These are phyloP conservation scores for Poecile atricapillus DNA, from an alignment of 2,113 vertebrate genomes.

Conservation along the genomic window DNA sequence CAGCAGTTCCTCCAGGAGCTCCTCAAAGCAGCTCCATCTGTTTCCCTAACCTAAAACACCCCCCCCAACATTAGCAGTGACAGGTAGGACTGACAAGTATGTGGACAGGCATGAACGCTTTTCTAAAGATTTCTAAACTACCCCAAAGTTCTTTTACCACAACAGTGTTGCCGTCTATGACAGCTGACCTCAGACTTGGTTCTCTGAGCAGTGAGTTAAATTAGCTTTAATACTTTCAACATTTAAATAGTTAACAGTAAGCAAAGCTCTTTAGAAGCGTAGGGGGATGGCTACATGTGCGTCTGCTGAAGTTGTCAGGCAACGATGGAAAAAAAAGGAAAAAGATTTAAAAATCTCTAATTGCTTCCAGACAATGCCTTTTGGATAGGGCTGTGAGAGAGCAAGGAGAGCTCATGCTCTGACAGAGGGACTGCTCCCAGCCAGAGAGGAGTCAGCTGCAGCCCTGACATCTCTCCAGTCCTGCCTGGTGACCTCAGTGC, in stretches of 20 bases:
- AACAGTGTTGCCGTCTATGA: background rate
- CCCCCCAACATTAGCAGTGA: background rate
- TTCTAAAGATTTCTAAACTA: slow-evolving; percentile 40
- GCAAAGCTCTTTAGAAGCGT: background rate
- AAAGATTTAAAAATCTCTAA: slow-evolving; percentile 24
- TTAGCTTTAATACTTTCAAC: slow-evolving; percentile 66
- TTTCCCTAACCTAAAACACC: slow-evolving; percentile 7
- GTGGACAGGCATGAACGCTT: background rate
- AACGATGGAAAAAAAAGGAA: slow-evolving; percentile 44
- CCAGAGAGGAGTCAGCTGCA: background rate
- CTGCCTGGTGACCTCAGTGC: background rate
- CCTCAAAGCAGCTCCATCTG: slow-evolving; percentile 25
- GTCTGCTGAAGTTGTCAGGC: slow-evolving; percentile 67
- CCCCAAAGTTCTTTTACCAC: slow-evolving; percentile 5
- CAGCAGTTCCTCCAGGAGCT: background rate
- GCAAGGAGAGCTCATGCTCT: background rate
- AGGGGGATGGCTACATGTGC: slow-evolving; percentile 28
- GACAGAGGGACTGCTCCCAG: background rate
- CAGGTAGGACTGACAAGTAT: slow-evolving; percentile 30
- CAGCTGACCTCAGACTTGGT: background rate
- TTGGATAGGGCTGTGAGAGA: slow-evolving; percentile 20
- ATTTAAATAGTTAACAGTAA: slow-evolving; percentile 70
- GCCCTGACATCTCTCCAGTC: background rate
- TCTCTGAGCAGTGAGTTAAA: slow-evolving; percentile 8
- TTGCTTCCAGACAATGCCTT: slow-evolving; percentile 72